Conservation (phyloP, 92 coral and sea anemone genomes). For the Epizoanthus stellaris region DNA sequence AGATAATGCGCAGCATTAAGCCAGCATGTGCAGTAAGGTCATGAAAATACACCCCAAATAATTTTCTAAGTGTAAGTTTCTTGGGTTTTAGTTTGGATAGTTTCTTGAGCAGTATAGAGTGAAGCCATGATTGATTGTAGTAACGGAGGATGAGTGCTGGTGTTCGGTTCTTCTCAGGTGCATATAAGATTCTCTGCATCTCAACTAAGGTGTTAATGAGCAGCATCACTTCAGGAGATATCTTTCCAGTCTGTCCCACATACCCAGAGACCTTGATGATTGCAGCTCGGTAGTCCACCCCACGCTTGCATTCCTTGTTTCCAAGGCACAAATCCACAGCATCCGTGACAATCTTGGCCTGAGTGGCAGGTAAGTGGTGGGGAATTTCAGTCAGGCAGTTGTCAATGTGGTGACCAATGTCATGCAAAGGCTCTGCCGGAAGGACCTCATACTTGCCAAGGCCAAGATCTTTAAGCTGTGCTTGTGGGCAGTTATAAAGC, state of each 20-base stretch:
- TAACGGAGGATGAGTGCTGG: conserved; percentile 66
- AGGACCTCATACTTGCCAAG: conserved; percentile 57
- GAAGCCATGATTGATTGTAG: conserved; percentile 61
- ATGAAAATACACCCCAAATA: conserved; percentile 67
- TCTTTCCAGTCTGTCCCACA: conserved; percentile 46
- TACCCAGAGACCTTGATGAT: conserved; percentile 53
- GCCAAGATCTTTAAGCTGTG: conserved; percentile 47
- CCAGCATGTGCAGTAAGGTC: conserved; percentile 64
- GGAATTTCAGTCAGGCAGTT: conserved; percentile 58
- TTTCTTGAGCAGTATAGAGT: conserved; percentile 52
- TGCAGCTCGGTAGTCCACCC: conserved; percentile 58
- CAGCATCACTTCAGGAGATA: conserved; percentile 47
- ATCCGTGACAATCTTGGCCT: conserved; percentile 35
- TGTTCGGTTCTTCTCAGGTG: conserved; percentile 44
- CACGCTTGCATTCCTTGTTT: conserved; percentile 64
- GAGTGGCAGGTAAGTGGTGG: conserved; percentile 31
- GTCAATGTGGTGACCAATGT: conserved; percentile 54
- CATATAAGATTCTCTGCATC: conserved; percentile 58
- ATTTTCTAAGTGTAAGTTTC: conserved; percentile 47
- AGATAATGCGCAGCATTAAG: conserved; percentile 60
- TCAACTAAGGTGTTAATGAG: conserved; percentile 59
- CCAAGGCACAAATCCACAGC: conserved; percentile 33
- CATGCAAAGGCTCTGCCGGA: conserved; percentile 56
- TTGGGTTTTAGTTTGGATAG: conserved; percentile 39
- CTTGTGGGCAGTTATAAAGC: conserved; percentile 50